These are phyloP conservation scores for Sicus ferrugineus DNA, from an alignment of 2,888 invertebrate genomes.

Conservation along the genomic window DNA sequence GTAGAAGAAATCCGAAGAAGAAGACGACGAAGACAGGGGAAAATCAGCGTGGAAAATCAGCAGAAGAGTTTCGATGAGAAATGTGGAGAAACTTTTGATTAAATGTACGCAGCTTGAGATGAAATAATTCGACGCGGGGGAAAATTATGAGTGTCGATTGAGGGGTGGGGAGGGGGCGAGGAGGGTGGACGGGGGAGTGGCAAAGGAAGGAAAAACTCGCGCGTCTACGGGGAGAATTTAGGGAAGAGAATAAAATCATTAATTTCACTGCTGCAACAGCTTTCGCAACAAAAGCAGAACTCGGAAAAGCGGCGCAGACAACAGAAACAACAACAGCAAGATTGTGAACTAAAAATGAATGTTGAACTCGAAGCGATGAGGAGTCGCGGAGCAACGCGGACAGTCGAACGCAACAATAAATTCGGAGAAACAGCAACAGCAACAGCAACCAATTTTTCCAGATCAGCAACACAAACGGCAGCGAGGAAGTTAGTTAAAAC, in stretches of 20 bases:
- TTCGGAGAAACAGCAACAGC: slow-evolving; percentile 16
- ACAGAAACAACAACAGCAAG: neutral
- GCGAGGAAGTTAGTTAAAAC: neutral
- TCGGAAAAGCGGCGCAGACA: no score
- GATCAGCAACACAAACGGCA: neutral
- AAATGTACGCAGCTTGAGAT: neutral
- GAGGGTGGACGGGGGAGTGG: neutral
- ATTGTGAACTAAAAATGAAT: neutral
- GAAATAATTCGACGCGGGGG: neutral
- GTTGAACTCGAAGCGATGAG: neutral
- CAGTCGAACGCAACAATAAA: slow-evolving; percentile 8
- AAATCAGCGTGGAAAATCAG: neutral
- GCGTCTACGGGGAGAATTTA: no score
- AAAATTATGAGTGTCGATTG: neutral
- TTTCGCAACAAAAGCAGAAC: neutral
- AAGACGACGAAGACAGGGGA: neutral
- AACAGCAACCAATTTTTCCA: neutral
- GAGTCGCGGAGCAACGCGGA: neutral
- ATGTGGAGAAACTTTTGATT: neutral
- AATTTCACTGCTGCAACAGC: no score
- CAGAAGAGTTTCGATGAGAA: neutral
- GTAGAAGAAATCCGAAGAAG: no score
- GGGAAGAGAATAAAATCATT: no score
- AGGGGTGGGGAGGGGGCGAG: neutral
- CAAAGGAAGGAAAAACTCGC: neutral